Evolutionary conservation across 2,113 vertebrate species (phyloP).

Genomic region (Gymnobelideus leadbeateri): DNA sequence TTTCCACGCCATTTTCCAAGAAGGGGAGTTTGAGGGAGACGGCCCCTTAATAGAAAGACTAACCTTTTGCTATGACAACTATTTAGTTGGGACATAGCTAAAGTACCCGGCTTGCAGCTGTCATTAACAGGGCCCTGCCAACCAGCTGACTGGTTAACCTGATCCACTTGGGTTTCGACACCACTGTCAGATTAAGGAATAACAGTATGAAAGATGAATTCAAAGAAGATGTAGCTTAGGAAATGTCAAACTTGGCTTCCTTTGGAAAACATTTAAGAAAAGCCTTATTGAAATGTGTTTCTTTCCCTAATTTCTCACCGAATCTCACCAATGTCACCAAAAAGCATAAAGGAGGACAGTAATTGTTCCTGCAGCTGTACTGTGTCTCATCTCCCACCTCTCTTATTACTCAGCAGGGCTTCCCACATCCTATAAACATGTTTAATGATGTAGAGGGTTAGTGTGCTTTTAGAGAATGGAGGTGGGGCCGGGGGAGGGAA

Average conservation of each 20-base stretch:
- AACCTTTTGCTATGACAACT: not conserved
- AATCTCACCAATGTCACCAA: not conserved
- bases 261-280: slow-evolving; percentile 18
- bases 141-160: slow-evolving; percentile 43
- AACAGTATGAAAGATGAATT: not conserved
- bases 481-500: slow-evolving; percentile 22
- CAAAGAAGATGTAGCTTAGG: slow-evolving; percentile 19
- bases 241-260: slow-evolving; percentile 43
- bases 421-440: slow-evolving; percentile 45
- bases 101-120: not conserved
- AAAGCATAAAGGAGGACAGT: not conserved
- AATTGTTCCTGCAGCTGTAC: slow-evolving; percentile 12
- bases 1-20: not conserved
- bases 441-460: slow-evolving; percentile 24
- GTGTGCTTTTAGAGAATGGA: slow-evolving; percentile 34
- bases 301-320: not conserved
- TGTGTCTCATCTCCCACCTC: not conserved
- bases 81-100: not conserved
- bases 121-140: not conserved
- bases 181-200: slow-evolving; percentile 22
- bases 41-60: not conserved
- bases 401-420: slow-evolving; percentile 48
- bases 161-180: slow-evolving; percentile 51
- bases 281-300: slow-evolving; percentile 37
- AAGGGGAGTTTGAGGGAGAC: not conserved